Evolutionary conservation across 1,140 invertebrate genomes (phyloP).

Genomic region (Drosophila eugracilis): DNA sequence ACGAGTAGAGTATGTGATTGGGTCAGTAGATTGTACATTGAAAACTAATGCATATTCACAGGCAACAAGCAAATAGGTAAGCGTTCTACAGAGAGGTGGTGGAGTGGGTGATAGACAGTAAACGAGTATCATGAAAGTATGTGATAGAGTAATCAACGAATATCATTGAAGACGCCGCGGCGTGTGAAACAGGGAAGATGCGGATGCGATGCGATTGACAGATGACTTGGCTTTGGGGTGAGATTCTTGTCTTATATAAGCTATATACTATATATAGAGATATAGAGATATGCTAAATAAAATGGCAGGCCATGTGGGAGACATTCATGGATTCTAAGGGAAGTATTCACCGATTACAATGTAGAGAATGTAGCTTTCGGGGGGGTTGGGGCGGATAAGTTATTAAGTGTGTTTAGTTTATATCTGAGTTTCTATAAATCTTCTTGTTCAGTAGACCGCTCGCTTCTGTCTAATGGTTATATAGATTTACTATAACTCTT

Average conservation of each 20-base stretch:
- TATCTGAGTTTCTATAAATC: background rate
- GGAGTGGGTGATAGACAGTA: background rate
- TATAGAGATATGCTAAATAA: too few relatives aligned
- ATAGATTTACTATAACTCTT: too few relatives aligned
- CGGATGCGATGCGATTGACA: slow-evolving; percentile 3
- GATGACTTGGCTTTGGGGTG: slow-evolving; percentile 3
- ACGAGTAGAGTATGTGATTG: too few relatives aligned
- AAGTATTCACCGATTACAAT: slow-evolving; percentile 46
- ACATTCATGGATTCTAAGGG: slow-evolving; percentile 12
- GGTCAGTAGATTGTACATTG: background rate
- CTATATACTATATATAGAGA: too few relatives aligned
- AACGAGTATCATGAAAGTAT: too few relatives aligned
- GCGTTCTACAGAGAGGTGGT: slow-evolving; percentile 19
- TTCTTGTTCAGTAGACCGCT: background rate
- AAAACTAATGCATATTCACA: slow-evolving; percentile 4
- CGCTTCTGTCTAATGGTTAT: too few relatives aligned
- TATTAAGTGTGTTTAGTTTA: background rate
- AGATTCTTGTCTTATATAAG: background rate
- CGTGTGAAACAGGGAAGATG: slow-evolving; percentile 8
- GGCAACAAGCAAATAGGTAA: slow-evolving; percentile 28
- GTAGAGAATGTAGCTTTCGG: background rate
- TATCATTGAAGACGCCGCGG: slow-evolving; percentile 3
- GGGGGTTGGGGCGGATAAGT: too few relatives aligned
- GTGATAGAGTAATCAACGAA: slow-evolving; percentile 7
- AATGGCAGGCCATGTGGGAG: background rate